phyloP scores from a whole-genome alignment of 2,888 invertebrate species.

The Rhaphigaster nebulosa region DNA sequence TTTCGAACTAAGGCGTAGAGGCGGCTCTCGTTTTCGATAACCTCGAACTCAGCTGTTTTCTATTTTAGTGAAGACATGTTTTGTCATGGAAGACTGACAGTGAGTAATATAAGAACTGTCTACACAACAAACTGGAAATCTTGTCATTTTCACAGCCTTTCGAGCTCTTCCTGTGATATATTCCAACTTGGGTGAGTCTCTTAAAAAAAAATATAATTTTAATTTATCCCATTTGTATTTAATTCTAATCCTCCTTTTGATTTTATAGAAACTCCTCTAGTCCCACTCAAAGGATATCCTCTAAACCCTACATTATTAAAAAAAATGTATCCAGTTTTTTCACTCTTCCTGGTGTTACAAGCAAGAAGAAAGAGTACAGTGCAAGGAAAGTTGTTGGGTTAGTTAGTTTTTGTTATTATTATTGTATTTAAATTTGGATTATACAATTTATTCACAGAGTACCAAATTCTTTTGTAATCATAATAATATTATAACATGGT shows the following conservation, averaged over 20 bases:
- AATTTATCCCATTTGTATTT: neutral
- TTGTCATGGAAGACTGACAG: conserved; percentile 40
- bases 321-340: conserved; percentile 60
- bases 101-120: neutral
- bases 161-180: conserved; percentile 24
- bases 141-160: conserved; percentile 23
- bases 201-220: neutral
- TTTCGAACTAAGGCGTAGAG: neutral
- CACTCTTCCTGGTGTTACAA: conserved; percentile 62
- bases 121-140: neutral
- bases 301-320: neutral
- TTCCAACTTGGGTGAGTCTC: neutral
- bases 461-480: neutral
- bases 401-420: conserved; percentile 67
- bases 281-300: neutral
- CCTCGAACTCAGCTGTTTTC: conserved; percentile 46
- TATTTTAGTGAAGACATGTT: conserved; percentile 37
- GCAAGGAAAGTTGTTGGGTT: conserved; percentile 84
- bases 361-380: conserved; percentile 75
- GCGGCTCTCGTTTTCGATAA: conserved; percentile 24
- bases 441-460: too few species aligned
- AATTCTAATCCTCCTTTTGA: neutral
- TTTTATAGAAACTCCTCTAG: conserved; percentile 13
- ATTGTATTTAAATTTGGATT: conserved; percentile 54
- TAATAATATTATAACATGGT: neutral